These are phyloP conservation scores for Poliocrania exsul DNA, from an alignment of 2,797 vertebrate genomes.

Conservation along the genomic window DNA sequence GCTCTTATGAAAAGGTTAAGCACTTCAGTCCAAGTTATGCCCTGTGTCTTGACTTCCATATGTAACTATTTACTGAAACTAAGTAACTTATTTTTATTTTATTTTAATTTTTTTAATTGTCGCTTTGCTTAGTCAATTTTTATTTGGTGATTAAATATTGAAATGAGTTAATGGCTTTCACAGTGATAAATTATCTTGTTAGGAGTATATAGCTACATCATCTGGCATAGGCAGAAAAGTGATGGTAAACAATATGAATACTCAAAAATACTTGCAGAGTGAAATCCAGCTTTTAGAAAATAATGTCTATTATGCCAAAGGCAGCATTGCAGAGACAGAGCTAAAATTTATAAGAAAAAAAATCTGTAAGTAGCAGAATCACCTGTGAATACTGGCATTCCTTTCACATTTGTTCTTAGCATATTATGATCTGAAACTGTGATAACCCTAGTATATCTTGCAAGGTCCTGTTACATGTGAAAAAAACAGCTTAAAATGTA, in stretches of 20 bases:
- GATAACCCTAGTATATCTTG: neutral
- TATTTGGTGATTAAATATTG: neutral
- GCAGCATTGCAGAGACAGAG: neutral
- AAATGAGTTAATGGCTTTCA: conserved; percentile 1
- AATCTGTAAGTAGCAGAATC: neutral
- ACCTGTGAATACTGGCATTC: neutral
- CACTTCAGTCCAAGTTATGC: neutral
- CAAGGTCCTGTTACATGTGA: neutral
- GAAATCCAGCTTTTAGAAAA: neutral
- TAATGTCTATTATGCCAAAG: neutral
- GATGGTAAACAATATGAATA: neutral
- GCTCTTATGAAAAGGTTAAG: conserved; percentile 18
- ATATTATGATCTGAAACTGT: neutral
- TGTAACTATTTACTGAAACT: neutral
- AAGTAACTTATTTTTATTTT: neutral
- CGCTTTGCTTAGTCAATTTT: neutral
- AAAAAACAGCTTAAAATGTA: neutral
- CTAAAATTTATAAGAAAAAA: neutral
- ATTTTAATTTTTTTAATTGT: neutral
- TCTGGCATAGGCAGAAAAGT: neutral
- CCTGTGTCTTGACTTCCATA: neutral
- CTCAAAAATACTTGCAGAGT: neutral
- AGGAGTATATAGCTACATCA: neutral
- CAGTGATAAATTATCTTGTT: neutral
- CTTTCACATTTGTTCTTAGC: neutral